Conservation (phyloP, 2,888 invertebrate genomes). For the Eupithecia centaureata region DNA sequence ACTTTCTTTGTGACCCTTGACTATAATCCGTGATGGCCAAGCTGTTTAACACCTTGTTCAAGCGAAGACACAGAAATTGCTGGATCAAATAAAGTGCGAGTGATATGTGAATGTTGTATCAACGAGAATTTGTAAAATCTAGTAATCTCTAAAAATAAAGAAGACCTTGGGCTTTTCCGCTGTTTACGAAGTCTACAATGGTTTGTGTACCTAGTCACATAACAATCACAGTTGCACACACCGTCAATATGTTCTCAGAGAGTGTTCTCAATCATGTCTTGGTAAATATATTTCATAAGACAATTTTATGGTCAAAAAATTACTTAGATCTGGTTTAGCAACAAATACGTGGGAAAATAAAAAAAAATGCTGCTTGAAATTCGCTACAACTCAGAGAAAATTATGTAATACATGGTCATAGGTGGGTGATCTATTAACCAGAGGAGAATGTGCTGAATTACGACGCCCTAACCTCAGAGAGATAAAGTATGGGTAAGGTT, state of each 20-base stretch:
- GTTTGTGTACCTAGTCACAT: neutral
- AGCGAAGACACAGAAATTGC: too few relatives aligned
- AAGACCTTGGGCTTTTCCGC: conserved; percentile 49
- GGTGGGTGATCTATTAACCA: neutral
- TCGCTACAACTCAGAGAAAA: too few relatives aligned
- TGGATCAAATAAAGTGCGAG: too few relatives aligned
- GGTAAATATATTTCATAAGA: neutral
- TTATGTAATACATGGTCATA: neutral
- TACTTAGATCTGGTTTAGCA: neutral
- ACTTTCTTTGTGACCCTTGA: too few relatives aligned
- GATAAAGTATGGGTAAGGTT: neutral
- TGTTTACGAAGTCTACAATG: conserved; percentile 33
- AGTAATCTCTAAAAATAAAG: conserved; percentile 35
- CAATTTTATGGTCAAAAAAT: neutral
- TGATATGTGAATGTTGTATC: too few relatives aligned
- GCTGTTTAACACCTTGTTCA: too few relatives aligned
- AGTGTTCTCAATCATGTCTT: conserved; percentile 13
- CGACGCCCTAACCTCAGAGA: neutral
- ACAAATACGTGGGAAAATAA: neutral
- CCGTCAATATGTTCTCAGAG: conserved; percentile 20
- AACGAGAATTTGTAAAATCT: conserved; percentile 15
- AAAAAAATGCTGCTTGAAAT: too few relatives aligned
- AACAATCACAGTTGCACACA: conserved; percentile 14
- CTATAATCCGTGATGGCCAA: too few relatives aligned
- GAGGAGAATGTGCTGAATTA: neutral